phyloP scores from a whole-genome alignment of 2,888 invertebrate genomes.

The Agrenia bidenticulata region DNA sequence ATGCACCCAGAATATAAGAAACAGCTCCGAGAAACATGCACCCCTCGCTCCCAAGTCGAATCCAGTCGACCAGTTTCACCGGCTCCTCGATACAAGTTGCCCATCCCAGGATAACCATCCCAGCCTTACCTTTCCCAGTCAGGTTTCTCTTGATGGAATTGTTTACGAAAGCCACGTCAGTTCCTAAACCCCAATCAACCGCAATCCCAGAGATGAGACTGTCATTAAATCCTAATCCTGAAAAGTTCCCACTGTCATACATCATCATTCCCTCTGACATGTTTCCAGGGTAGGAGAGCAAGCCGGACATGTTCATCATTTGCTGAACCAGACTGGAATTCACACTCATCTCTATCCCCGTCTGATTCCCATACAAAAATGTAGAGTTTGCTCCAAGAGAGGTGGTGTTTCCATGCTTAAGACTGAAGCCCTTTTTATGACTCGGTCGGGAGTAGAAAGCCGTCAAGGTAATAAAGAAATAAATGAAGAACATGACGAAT shows the following conservation, averaged over 20 bases:
- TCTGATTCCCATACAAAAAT: constrained; percentile 20
- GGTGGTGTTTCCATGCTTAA: constrained; percentile 11
- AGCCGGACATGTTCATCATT: constrained; percentile 46
- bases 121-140: not conserved
- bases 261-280: not conserved
- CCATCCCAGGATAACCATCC: constrained; percentile 6
- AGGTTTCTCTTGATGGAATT: no score
- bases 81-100: constrained; percentile 35
- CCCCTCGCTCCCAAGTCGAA: constrained; percentile 76
- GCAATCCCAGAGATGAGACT: not conserved
- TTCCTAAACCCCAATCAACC: not conserved
- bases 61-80: constrained; percentile 61
- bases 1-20: constrained; percentile 78
- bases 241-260: constrained; percentile 5
- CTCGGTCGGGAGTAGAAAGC: constrained; percentile 89
- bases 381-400: constrained; percentile 19
- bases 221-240: not conserved
- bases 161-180: no score
- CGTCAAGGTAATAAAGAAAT: constrained; percentile 83
- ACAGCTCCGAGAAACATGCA: constrained; percentile 78
- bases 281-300: constrained; percentile 41
- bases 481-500: constrained; percentile 84
- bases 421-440: constrained; percentile 55
- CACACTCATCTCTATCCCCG: constrained; percentile 27
- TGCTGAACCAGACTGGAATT: constrained; percentile 33